Evolutionary conservation across 2,797 vertebrate species (phyloP).

Genomic region (Chloroceryle inda): DNA sequence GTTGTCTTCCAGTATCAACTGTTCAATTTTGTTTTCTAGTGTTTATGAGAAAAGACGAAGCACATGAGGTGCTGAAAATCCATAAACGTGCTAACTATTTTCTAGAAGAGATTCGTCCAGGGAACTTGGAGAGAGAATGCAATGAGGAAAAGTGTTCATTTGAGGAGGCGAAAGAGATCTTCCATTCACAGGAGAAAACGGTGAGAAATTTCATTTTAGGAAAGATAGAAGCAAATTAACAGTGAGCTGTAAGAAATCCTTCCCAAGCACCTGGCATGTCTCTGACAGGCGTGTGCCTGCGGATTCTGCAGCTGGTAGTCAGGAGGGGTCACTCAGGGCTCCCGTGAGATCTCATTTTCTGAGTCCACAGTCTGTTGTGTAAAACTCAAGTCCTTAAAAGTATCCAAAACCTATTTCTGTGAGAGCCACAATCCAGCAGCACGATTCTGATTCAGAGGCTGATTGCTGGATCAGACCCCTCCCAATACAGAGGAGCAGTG

Average conservation of each 20-base stretch:
- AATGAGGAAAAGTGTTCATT: slow-evolving; percentile 85
- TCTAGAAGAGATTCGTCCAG: slow-evolving; percentile 86
- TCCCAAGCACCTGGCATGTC: not conserved
- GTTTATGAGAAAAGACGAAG: slow-evolving; percentile 55
- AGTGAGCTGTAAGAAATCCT: not conserved
- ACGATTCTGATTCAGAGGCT: not conserved
- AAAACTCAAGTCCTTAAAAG: not conserved
- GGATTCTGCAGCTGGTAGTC: not conserved
- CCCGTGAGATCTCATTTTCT: not conserved
- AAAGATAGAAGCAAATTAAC: not conserved
- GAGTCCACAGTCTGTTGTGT: not conserved
- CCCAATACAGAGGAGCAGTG: not conserved
- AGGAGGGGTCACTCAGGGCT: not conserved
- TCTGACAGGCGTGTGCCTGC: not conserved
- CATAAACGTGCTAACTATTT: slow-evolving; percentile 81
- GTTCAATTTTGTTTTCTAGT: not conserved
- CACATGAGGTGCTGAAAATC: slow-evolving; percentile 77
- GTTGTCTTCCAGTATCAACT: not conserved
- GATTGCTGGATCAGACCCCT: not conserved
- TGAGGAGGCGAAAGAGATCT: slow-evolving; percentile 89
- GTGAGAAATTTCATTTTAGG: slow-evolving; percentile 71
- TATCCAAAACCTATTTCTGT: not conserved
- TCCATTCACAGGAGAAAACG: slow-evolving; percentile 85
- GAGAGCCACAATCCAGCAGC: not conserved
- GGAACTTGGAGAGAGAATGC: slow-evolving; percentile 88